Evolutionary conservation across 2,888 invertebrate species (phyloP).

Genomic region (Drosophila birchii): DNA sequence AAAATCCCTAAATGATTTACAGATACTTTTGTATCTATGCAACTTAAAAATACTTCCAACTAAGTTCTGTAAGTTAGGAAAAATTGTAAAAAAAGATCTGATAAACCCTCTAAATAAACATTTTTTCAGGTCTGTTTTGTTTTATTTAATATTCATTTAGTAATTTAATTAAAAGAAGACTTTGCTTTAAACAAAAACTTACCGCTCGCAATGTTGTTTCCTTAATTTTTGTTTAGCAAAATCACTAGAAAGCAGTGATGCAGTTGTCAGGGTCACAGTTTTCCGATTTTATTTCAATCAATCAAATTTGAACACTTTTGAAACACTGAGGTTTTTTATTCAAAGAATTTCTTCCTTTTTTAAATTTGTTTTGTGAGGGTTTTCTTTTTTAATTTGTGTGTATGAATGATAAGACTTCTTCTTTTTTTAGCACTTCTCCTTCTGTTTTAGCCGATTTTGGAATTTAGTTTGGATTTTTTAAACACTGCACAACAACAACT

Average conservation of each 20-base stretch:
- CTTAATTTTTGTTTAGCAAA: neutral
- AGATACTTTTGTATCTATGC: no score
- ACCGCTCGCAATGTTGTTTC: slow-evolving; percentile 7
- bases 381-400: slow-evolving; percentile 6
- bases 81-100: no score
- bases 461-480: slow-evolving; percentile 53
- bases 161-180: neutral
- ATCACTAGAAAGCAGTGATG: slow-evolving; percentile 2
- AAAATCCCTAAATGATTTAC: no score
- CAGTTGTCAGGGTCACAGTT: slow-evolving; percentile 14
- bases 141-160: neutral
- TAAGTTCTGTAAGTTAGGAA: no score
- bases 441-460: slow-evolving; percentile 50
- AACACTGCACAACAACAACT: slow-evolving; percentile 56
- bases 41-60: no score
- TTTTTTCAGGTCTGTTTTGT: neutral
- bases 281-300: slow-evolving; percentile 4
- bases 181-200: slow-evolving; percentile 3
- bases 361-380: slow-evolving; percentile 24
- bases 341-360: slow-evolving; percentile 12
- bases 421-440: slow-evolving; percentile 15
- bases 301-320: slow-evolving; percentile 45
- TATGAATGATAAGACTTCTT: slow-evolving; percentile 3
- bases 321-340: slow-evolving; percentile 40
- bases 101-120: neutral